Evolutionary conservation across 2,888 invertebrate species (phyloP), one percentile per base, ranked within the genome.

Genomic region (Pyrochroa serraticornis): DNA sequence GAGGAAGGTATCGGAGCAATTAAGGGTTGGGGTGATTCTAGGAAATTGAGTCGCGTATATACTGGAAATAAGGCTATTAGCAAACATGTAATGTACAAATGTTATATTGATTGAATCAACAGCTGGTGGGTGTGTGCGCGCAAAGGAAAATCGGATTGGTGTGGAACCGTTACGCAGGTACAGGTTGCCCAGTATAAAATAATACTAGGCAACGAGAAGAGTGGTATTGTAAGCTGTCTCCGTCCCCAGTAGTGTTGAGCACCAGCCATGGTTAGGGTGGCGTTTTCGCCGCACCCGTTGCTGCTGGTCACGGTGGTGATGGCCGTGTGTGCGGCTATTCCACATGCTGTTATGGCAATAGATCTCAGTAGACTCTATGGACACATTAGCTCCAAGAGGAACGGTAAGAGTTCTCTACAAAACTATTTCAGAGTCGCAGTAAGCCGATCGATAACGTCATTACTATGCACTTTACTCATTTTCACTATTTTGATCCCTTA

Each of bases 321-420:
- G 66, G 84, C 85, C 46, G 79, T 87, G 69, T 84, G 87, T 79
- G 84, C 87, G 72, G 83, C 87, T 68, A 83, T 88, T 72, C 88
- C 89, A 44, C 84, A 84, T 69, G 82, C 85, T 52, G 86, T 85
- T 68, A 82, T 85, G 76, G 89, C 90, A 64, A 86, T 93, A 69
- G 92, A 93, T 82, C 85, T 93, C 70, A 90, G 89, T 80, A 86
- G 89, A 63, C 85, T 93, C 54, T 92, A 93, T 73, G 92, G 91
- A 10, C 92, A 92, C 76, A 80, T 85, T 67, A 86, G 85, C 74
- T 83, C 85, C 61, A 90, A 90, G 76, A 81, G 90, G 68, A 86
- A 87, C 69, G 89, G 90, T 90, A 74, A 85, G 86, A 80, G 47
- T 39, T 45, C 32, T 30, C 55, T 50, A 1, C 6, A 33, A 12